Conservation (phyloP, 2,888 invertebrate species). For the Microdon myrmicae region DNA sequence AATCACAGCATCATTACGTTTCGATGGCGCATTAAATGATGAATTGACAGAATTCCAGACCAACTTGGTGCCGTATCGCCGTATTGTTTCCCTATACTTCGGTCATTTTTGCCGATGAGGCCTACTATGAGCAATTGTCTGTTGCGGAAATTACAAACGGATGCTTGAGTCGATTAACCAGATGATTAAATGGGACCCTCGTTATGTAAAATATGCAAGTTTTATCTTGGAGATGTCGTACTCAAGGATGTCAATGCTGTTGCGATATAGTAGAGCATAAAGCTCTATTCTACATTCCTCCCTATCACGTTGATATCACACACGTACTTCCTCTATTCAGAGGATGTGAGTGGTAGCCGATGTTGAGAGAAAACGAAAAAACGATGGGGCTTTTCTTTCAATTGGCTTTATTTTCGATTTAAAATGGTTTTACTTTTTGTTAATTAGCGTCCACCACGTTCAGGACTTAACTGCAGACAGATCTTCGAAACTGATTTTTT, state of each 20-base stretch:
- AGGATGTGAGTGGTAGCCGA: too few relatives aligned
- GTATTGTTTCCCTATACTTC: constrained; percentile 96
- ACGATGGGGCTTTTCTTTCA: too few relatives aligned
- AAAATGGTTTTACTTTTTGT: too few relatives aligned
- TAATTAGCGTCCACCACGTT: too few relatives aligned
- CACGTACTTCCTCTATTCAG: too few relatives aligned
- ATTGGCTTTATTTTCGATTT: too few relatives aligned
- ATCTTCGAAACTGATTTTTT: too few relatives aligned
- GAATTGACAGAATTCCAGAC: constrained; percentile 96
- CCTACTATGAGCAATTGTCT: constrained; percentile 91
- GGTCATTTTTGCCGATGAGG: constrained; percentile 93
- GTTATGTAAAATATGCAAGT: constrained; percentile 93
- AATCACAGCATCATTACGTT: constrained; percentile 91
- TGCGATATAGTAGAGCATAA: too few relatives aligned
- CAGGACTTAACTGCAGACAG: too few relatives aligned
- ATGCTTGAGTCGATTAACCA: constrained; percentile 97
- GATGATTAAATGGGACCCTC: constrained; percentile 94
- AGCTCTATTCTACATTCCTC: too few relatives aligned
- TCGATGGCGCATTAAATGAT: constrained; percentile 93
- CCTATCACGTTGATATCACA: too few relatives aligned
- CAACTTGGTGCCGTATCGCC: constrained; percentile 93
- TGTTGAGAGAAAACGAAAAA: too few relatives aligned
- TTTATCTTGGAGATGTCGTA: constrained; percentile 94
- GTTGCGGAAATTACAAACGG: constrained; percentile 95
- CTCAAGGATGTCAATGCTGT: constrained; percentile 96